Conservation (phyloP, 2,888 invertebrate genomes). For the Notocelia uddmanniana region DNA sequence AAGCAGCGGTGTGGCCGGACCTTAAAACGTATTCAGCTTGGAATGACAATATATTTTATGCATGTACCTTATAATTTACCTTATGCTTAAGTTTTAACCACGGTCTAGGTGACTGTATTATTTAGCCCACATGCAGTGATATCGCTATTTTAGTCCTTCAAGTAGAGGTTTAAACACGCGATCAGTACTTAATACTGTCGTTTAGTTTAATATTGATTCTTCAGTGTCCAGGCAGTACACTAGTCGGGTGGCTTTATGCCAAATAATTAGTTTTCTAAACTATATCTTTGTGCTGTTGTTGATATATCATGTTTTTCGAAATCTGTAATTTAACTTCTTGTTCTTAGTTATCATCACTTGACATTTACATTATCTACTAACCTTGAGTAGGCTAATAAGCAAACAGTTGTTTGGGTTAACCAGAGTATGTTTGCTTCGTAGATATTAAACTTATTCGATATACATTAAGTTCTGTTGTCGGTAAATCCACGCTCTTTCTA, state of each 20-base stretch:
- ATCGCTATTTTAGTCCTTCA: neutral
- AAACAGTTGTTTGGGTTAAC: neutral
- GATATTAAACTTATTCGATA: neutral
- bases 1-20: no score
- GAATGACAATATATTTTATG: slow-evolving; percentile 1
- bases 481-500: neutral
- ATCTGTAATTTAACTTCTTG: neutral
- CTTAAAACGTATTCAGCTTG: neutral
- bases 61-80: neutral
- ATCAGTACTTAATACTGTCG: slow-evolving; percentile 1
- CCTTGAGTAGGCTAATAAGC: neutral
- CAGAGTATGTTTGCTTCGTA: neutral
- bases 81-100: neutral
- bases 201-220: neutral
- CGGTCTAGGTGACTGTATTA: neutral
- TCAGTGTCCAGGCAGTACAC: neutral
- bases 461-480: neutral
- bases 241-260: neutral
- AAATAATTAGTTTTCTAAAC: neutral
- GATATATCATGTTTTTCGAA: neutral
- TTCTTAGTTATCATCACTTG: neutral
- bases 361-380: neutral
- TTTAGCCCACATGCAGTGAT: neutral
- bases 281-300: neutral
- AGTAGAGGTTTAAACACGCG: neutral